A percentile compares a stretch with the other conserved stretches of the same genome.
These are phyloP conservation scores for Trichogramma pretiosum DNA, from an alignment of 1,140 invertebrate species.

Conservation along the genomic window DNA sequence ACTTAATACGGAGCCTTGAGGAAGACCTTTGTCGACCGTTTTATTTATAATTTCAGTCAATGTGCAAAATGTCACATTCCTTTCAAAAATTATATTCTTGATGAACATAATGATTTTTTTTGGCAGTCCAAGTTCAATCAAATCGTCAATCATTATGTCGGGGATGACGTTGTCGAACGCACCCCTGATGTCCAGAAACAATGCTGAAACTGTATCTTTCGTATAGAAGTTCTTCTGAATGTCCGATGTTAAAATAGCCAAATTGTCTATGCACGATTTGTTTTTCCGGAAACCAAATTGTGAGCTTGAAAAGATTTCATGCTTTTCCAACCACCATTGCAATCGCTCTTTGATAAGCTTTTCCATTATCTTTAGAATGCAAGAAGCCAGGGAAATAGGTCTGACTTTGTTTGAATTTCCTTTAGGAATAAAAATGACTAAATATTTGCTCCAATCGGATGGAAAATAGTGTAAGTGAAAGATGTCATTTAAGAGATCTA, in stretches of 20 bases:
- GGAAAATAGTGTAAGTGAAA: conserved; percentile 15
- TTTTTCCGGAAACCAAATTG: conserved; percentile 19
- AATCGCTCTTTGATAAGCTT: conserved; percentile 20
- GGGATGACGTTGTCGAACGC: conserved; percentile 16
- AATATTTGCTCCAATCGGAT: conserved; percentile 18
- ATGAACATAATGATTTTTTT: not conserved
- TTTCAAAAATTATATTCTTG: not conserved
- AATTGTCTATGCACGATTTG: conserved; percentile 18
- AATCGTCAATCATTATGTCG: conserved; percentile 14
- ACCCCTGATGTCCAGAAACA: conserved; percentile 18
- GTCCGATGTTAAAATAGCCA: conserved; percentile 12
- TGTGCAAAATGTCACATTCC: not conserved
- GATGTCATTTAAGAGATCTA: conserved; percentile 22
- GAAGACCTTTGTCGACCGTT: not conserved
- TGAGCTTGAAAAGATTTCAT: conserved; percentile 1
- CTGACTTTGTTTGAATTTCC: conserved; percentile 18
- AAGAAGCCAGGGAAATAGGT: conserved; percentile 22
- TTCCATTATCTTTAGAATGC: conserved; percentile 19
- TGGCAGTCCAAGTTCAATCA: conserved; percentile 9
- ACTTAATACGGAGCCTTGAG: not conserved
- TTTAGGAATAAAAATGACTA: conserved; percentile 24
- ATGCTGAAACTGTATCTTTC: conserved; percentile 1
- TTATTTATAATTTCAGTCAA: not conserved
- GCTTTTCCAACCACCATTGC: conserved; percentile 16
- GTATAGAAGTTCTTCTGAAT: conserved; percentile 12